Percentiles rank a stretch among this genome's conserved stretches.
Conservation (phyloP, 1,140 invertebrate species). For the Mycetomoellerius zeteki region DNA sequence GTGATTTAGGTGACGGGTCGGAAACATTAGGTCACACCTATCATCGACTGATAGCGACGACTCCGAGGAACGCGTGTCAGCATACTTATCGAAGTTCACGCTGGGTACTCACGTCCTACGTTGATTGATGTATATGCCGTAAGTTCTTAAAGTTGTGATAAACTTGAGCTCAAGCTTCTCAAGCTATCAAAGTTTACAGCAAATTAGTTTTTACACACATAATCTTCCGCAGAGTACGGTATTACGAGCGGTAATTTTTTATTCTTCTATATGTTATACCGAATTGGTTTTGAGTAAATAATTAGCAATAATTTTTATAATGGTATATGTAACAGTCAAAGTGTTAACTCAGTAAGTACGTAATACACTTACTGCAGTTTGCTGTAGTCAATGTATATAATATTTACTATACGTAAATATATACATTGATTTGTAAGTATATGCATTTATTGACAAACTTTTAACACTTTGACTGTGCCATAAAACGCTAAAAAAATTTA, state of each 20-base stretch:
- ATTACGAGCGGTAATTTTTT: neutral
- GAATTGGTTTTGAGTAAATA: neutral
- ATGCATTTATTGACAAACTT: too few relatives aligned
- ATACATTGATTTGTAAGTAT: too few relatives aligned
- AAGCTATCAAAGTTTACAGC: neutral
- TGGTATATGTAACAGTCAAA: too few relatives aligned
- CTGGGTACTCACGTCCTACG: neutral
- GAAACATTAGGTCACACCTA: conserved; percentile 38
- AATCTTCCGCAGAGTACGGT: neutral
- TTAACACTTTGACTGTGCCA: too few relatives aligned
- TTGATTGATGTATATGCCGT: conserved; percentile 9
- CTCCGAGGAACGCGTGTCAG: neutral
- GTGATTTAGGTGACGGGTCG: conserved; percentile 38
- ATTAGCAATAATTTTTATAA: neutral
- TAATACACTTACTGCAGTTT: too few relatives aligned
- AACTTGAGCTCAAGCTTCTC: neutral
- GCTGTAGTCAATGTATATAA: too few relatives aligned
- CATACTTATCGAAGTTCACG: conserved; percentile 4
- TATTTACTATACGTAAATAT: too few relatives aligned
- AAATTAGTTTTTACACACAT: conserved; percentile 1
- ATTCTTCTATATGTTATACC: neutral
- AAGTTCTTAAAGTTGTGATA: neutral
- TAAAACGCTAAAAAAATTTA: too few relatives aligned
- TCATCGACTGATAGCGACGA: conserved; percentile 2
- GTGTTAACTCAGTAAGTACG: too few relatives aligned